These are phyloP conservation scores for Triops cancriformis DNA, from an alignment of 1,140 invertebrate species.

Conservation along the genomic window DNA sequence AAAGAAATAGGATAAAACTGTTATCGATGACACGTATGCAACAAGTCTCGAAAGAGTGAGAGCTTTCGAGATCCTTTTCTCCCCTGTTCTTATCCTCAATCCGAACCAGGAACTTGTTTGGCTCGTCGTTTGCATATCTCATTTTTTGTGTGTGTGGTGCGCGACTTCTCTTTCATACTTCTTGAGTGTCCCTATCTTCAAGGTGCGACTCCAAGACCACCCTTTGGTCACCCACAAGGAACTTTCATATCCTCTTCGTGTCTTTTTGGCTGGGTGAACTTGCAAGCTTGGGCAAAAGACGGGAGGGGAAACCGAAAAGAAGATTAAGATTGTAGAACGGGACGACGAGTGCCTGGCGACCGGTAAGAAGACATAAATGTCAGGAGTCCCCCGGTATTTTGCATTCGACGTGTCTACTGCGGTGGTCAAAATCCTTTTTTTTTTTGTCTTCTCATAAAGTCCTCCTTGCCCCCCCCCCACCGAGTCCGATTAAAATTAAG, in stretches of 20 bases:
- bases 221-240: slow-evolving; percentile 5
- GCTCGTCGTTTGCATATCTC: slow-evolving; percentile 12
- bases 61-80: background rate
- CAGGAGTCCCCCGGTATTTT: background rate
- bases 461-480: background rate
- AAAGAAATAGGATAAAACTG: background rate
- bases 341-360: slow-evolving; percentile 7
- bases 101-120: background rate
- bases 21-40: background rate
- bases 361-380: slow-evolving; percentile 10
- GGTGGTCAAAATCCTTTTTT: background rate
- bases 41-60: slow-evolving; percentile 5
- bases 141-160: background rate
- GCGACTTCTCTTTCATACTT: slow-evolving; percentile 13
- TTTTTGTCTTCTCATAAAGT: background rate
- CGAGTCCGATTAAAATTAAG: background rate
- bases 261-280: background rate
- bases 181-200: background rate
- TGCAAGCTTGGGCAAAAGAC: background rate
- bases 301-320: background rate
- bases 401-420: background rate
- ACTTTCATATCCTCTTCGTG: background rate
- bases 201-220: background rate
- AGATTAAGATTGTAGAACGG: slow-evolving; percentile 12
- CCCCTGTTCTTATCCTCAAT: background rate